phyloP scores from a whole-genome alignment of 2,888 invertebrate genomes.

The Branchinecta sandiegonensis region DNA sequence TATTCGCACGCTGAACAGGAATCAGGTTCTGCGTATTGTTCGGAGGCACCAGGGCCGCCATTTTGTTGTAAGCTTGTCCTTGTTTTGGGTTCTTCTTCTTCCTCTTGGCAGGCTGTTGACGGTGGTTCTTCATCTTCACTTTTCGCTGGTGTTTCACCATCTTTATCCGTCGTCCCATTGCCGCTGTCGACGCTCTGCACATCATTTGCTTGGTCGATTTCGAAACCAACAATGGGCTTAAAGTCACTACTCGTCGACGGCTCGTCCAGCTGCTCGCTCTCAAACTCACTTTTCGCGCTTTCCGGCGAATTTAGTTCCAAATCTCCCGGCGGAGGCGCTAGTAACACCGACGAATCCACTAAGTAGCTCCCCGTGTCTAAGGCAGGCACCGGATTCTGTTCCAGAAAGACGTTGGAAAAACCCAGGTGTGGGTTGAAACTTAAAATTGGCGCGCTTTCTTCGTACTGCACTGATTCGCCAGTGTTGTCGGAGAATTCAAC shows the following conservation, averaged over 20 bases:
- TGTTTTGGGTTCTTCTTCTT: slow-evolving; percentile 3
- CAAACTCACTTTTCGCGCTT: not conserved
- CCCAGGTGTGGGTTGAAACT: slow-evolving; percentile 6
- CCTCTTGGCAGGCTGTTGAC: not conserved
- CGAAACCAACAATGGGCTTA: not conserved
- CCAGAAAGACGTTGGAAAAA: not conserved
- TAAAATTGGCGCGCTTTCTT: slow-evolving; percentile 18
- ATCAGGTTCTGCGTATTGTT: slow-evolving; percentile 7
- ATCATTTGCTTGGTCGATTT: not conserved
- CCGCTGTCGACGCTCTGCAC: slow-evolving; percentile 9
- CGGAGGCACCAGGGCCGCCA: not conserved
- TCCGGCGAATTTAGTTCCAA: not conserved
- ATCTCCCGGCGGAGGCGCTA: not conserved
- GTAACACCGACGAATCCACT: slow-evolving; percentile 2
- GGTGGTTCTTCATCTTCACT: not conserved
- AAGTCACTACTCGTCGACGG: slow-evolving; percentile 2
- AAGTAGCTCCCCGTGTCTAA: not conserved
- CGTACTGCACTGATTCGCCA: slow-evolving; percentile 20
- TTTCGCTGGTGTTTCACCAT: not conserved
- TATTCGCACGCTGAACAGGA: not conserved
- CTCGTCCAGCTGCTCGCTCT: not conserved
- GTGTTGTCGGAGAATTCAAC: slow-evolving; percentile 20
- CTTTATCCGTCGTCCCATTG: not conserved
- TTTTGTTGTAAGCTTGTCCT: not conserved
- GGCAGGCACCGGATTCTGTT: slow-evolving; percentile 13